phyloP scores from a whole-genome alignment of 2,113 vertebrate genomes.

The Dascyllus trimaculatus region DNA sequence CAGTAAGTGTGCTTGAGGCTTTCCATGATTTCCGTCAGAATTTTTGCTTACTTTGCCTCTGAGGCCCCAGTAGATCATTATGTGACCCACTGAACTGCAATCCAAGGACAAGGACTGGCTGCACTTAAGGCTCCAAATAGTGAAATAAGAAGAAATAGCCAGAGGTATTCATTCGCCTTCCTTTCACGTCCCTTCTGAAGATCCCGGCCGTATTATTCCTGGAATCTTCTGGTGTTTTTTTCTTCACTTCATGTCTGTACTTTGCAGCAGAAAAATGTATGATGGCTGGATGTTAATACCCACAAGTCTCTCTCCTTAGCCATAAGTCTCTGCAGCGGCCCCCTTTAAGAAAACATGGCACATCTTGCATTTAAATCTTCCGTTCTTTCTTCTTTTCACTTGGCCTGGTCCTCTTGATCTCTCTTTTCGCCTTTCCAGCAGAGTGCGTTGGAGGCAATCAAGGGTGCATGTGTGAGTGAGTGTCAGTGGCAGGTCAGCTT shows the following conservation, averaged over 20 bases:
- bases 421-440: slow-evolving; percentile 32
- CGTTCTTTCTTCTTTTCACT: slow-evolving; percentile 35
- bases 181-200: slow-evolving; percentile 30
- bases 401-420: not conserved
- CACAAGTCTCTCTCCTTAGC: slow-evolving; percentile 13
- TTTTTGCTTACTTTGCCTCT: slow-evolving; percentile 16
- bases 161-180: slow-evolving; percentile 28
- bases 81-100: slow-evolving; percentile 34
- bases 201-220: slow-evolving; percentile 28
- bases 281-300: not conserved
- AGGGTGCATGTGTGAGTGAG: slow-evolving; percentile 46
- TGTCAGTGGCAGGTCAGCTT: slow-evolving; percentile 73
- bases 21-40: slow-evolving; percentile 17
- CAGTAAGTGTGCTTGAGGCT: not conserved
- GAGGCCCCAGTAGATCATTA: slow-evolving; percentile 19
- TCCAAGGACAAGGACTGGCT: slow-evolving; percentile 5
- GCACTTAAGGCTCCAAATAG: slow-evolving; percentile 29
- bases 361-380: not conserved
- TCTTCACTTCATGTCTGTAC: slow-evolving; percentile 1
- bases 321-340: not conserved
- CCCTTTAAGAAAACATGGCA: slow-evolving; percentile 1
- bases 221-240: slow-evolving; percentile 21
- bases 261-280: not conserved
- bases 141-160: slow-evolving; percentile 36
- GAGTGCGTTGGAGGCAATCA: slow-evolving; percentile 36